A percentile compares a stretch with the other conserved stretches of the same genome.
phyloP scores from a whole-genome alignment of 2,888 invertebrate species.

The Phalangium opilio region DNA sequence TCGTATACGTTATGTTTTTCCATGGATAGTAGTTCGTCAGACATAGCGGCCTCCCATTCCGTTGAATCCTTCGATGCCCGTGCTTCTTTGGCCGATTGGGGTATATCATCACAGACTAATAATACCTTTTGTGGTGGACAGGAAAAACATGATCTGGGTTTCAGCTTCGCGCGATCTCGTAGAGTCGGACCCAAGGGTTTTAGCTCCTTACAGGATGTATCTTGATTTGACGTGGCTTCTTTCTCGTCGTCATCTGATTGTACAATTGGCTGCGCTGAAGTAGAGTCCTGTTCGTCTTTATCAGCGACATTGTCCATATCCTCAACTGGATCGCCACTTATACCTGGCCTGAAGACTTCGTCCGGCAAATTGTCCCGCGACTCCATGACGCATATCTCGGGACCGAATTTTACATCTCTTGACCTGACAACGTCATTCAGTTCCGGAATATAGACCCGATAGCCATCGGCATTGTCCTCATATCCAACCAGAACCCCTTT shows the following conservation, averaged over 20 bases:
- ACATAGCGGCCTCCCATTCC: not conserved
- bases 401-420: not conserved
- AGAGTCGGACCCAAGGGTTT: no score
- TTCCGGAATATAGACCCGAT: conserved; percentile 1
- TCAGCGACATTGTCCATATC: no score
- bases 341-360: no score
- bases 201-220: no score
- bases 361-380: no score
- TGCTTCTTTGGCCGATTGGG: not conserved
- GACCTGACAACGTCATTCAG: not conserved
- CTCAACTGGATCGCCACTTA: no score
- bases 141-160: no score
- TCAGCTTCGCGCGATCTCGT: no score
- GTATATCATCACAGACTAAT: not conserved
- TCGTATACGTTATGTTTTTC: not conserved
- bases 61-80: not conserved
- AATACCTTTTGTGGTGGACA: not conserved
- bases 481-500: conserved; percentile 7
- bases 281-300: no score
- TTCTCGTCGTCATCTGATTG: not conserved
- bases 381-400: no score
- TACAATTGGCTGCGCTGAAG: no score
- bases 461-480: conserved; percentile 1
- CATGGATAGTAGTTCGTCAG: not conserved
- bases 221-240: not conserved